Base-by-base conservation (phyloP, 2,113 vertebrate species). In the Paraplagusia blochii region DNA sequence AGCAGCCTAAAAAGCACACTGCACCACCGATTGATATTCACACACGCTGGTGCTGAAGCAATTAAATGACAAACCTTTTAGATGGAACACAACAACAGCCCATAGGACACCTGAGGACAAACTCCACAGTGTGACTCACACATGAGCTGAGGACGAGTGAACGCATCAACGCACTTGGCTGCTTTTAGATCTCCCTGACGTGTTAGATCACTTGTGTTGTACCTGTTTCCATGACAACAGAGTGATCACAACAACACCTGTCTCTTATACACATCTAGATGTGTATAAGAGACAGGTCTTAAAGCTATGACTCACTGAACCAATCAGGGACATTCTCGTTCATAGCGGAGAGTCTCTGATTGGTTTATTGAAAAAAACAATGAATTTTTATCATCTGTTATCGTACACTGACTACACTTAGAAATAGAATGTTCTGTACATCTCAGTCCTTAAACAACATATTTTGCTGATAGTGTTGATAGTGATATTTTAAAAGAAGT, bases 351-450 rank as follows among this genome's bases (percentile, higher is more conserved):
- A 75, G 61, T 45, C 46, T 57, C 48, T 75, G 64, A 85, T 84
- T 86, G 84, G 85, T 60, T 60, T 53, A 45, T 16, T n/a, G 68
- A 5, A 15, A 22, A 16, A 39, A 34, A 51, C 63, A 70, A 79
- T 76, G 62, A 74, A 68, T 77, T 69, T 78, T 65, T 57, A 63
- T 71, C 66, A 75, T 68, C 66, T 70, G 66, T 66, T 47, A 73
- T 6, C 22, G 22, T 29, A 29, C 22, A 29, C 6, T 29, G 22
- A 29, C 22, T 29, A 2, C 22, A 6, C 6, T 29, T 29, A 29
- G 22, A 29, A 29, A 29, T 29, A 2, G 6, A 29, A 29, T 29
- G 22, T 29, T 29, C 22, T n/a, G 22, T 29, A 29, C 22, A 29
- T 29, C 22, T 29, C 6, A 29, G 22, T 29, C 22, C 22, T 29